These are phyloP conservation scores for Myotis findleyi DNA, from an alignment of 2,797 vertebrate genomes.

Conservation along the genomic window DNA sequence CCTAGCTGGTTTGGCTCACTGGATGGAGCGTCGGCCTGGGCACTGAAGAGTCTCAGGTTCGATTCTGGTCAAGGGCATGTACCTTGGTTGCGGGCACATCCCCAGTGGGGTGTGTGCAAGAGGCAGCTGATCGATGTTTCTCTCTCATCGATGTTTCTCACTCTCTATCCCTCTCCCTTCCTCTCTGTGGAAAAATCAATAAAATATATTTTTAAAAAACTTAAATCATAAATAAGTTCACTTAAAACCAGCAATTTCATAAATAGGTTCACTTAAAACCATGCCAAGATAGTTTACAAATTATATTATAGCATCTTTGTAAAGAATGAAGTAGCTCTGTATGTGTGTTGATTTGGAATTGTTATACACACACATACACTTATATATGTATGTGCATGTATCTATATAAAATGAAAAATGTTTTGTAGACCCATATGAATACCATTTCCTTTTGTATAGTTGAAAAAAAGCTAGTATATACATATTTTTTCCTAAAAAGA, in stretches of 20 bases:
- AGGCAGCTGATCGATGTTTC: too few species aligned
- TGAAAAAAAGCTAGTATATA: not conserved
- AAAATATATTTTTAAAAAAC: not conserved
- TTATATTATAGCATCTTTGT: not conserved
- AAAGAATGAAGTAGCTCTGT: constrained; percentile 31
- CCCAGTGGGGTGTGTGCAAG: too few species aligned
- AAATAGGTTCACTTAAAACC: constrained; percentile 43
- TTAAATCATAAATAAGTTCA: not conserved
- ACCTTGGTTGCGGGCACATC: too few species aligned
- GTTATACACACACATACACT: not conserved
- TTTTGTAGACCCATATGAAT: constrained; percentile 2
- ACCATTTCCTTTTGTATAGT: not conserved
- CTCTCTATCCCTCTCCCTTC: too few species aligned
- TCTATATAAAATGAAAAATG: not conserved
- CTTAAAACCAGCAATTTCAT: not conserved
- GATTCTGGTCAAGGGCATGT: too few species aligned
- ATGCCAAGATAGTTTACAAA: constrained; percentile 9
- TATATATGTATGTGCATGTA: not conserved
- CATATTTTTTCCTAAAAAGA: not conserved
- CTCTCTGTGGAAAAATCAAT: too few species aligned
- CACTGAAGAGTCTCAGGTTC: too few species aligned
- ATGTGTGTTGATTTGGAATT: constrained; percentile 1
- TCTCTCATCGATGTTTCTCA: too few species aligned
- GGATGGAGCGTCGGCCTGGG: too few species aligned
- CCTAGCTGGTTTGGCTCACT: too few species aligned